Conservation (phyloP, 2,113 vertebrate genomes). For the Notechis scutatus region DNA sequence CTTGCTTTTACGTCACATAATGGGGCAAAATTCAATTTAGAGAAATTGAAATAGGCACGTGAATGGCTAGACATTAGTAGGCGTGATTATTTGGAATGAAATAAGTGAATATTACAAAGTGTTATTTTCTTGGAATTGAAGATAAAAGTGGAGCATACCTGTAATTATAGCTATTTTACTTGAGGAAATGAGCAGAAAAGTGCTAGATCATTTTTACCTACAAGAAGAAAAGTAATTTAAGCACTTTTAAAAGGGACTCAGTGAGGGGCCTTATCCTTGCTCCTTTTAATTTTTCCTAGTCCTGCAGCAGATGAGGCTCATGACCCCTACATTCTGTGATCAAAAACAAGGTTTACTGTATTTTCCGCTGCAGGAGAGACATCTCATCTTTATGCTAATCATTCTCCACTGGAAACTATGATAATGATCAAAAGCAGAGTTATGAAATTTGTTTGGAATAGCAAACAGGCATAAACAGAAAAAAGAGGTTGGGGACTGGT, state of each 20-base stretch:
- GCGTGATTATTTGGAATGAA: constrained; percentile 20
- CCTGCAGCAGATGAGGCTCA: constrained; percentile 39
- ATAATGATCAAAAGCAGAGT: constrained; percentile 35
- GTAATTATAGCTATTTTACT: constrained; percentile 33
- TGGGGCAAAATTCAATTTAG: not conserved
- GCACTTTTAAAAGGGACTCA: constrained; percentile 36
- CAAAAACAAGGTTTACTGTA: constrained; percentile 48
- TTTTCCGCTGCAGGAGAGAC: constrained; percentile 39
- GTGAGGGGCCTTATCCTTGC: not conserved
- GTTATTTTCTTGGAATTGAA: not conserved
- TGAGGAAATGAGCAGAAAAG: constrained; percentile 19
- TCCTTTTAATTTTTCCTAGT: constrained; percentile 1
- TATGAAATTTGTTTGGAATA: constrained; percentile 47
- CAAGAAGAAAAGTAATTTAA: constrained; percentile 33
- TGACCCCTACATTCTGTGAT: constrained; percentile 37
- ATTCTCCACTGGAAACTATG: constrained; percentile 58
- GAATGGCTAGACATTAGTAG: not conserved
- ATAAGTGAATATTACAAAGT: not conserved
- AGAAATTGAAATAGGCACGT: not conserved
- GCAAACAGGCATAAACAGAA: constrained; percentile 8
- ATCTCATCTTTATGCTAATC: constrained; percentile 62
- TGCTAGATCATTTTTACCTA: constrained; percentile 57
- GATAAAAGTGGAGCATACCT: constrained; percentile 41
- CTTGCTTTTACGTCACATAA: not conserved
- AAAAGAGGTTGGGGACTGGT: not conserved